phyloP scores from a whole-genome alignment of 2,113 vertebrate genomes.

The Pterocles burchelli region DNA sequence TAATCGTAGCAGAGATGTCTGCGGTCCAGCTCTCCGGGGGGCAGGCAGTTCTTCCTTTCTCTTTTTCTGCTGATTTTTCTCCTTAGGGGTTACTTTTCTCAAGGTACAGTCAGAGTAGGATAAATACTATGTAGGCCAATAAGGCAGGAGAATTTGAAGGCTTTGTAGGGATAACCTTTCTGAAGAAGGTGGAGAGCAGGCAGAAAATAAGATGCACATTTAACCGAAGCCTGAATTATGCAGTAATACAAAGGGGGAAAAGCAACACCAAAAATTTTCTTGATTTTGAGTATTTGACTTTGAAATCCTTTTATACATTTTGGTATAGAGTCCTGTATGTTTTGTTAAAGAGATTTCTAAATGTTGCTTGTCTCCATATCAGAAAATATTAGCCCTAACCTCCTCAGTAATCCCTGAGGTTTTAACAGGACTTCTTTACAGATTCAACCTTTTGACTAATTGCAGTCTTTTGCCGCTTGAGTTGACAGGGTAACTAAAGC shows the following conservation, averaged over 20 bases:
- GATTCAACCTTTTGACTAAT: background rate
- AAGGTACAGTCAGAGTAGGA: background rate
- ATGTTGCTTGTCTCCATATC: background rate
- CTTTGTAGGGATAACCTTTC: background rate
- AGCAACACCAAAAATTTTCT: background rate
- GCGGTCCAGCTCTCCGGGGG: background rate
- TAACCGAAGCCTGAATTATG: background rate
- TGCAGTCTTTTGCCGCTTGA: background rate
- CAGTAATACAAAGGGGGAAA: background rate
- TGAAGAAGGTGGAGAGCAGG: background rate
- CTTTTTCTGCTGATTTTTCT: background rate
- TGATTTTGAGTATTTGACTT: background rate
- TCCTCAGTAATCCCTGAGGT: background rate
- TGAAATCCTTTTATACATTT: background rate
- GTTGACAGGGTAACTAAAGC: background rate
- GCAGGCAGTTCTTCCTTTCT: background rate
- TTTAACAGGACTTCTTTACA: background rate
- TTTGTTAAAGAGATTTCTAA: background rate
- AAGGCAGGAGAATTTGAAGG: background rate
- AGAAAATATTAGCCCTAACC: background rate
- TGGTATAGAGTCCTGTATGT: background rate
- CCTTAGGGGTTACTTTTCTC: background rate
- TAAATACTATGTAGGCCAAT: background rate
- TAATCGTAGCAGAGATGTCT: background rate
- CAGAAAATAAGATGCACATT: background rate